Evolutionary conservation across 1,140 invertebrate species (phyloP), one percentile per base, ranked within the genome.

Genomic region (Ostrea denselamellosa): DNA sequence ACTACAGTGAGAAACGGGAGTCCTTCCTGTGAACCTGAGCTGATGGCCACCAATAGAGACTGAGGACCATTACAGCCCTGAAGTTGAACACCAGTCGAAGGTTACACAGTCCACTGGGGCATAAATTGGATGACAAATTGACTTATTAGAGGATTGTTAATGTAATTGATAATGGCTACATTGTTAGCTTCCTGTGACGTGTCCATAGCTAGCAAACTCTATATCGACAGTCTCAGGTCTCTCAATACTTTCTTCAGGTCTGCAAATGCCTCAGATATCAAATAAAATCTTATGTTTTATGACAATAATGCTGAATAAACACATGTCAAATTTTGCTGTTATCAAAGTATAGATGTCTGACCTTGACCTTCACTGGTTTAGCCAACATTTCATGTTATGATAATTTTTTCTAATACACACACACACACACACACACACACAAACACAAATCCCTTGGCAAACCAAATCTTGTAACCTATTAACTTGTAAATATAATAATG

Each of bases 101-200:
- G 25, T 77, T 34, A 77, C 28, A 12, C 8, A 10, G 14, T 34
- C 28, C 68, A 28, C 10, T 12, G 28, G 68, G 68, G 25, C 25
- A 77, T 34, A 77, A 77, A 77, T 17, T 10, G 12, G 22, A 77
- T 77, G 68, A 77, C 68, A 77, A 77, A 77, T 77, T 44, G 68
- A 77, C 28, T 77, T 77, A 77, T 77, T 77, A 77, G 9, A 10
- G 28, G 28, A 25, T 25, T 77, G 68, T 34, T 77, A 77, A 77
- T 77, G 68, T 77, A 77, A 77, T 34, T 77, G 68, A 77, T 77
- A 34, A 25, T 25, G 68, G 14, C 25, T 25, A 77, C 25, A 77
- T 25, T 77, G 68, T 34, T 19, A 84, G 52, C 12, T 56, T 54
- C 83, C 54, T n/a, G 51, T 56, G 8, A 10, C 25, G 68, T 25